Base-by-base conservation (phyloP, 2,113 vertebrate species). In the Lutjanus erythropterus region DNA sequence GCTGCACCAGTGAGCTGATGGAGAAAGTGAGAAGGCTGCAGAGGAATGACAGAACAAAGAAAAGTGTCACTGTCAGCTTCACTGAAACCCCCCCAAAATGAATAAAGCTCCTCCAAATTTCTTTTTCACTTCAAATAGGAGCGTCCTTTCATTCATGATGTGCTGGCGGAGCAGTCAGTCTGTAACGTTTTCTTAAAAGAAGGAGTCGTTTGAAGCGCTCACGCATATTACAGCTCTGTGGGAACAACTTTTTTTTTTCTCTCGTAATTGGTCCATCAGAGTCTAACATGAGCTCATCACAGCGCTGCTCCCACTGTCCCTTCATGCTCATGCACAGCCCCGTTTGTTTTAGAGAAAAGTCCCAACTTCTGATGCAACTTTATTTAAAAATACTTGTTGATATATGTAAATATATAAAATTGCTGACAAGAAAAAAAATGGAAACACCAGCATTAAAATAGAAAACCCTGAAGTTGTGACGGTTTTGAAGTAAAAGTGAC, bases 1-100 rank as follows among this genome's bases (percentile, higher is more conserved):
- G 39, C 37, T 84, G 87, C 81, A 81, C 66, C 79, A 37, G 31
- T 86, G 83, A 89, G 70, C 80, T 65, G 85, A 72, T 29, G 42
- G 39, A 81, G 66, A 70, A 29, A 37, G 62, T 5, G 7, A 65
- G 64, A 39, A 49, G 50, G 71, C 68, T 37, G 42, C 74, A 58
- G 66, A 77, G 31, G 53, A 65, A 68, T 58, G 82, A 69, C 65
- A 62, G 80, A 75, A 69, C 79, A 79, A 77, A 82, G 71, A 23
- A 58, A 58, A 73, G 64, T 69, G 85, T 80, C 82, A 35, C 75
- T 44, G 44, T 74, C 68, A 68, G 42, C 42, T 50, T 15, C 12
- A 44, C n/a, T 82, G 35, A 71, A 72, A 65, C 8, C 41, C 25
- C 8, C 64, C n/a, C n/a, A 55, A 29, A 62, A 80, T 77, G 56